Conservation (phyloP, 2,113 vertebrate species). For the Poeciliopsis occidentalis region DNA sequence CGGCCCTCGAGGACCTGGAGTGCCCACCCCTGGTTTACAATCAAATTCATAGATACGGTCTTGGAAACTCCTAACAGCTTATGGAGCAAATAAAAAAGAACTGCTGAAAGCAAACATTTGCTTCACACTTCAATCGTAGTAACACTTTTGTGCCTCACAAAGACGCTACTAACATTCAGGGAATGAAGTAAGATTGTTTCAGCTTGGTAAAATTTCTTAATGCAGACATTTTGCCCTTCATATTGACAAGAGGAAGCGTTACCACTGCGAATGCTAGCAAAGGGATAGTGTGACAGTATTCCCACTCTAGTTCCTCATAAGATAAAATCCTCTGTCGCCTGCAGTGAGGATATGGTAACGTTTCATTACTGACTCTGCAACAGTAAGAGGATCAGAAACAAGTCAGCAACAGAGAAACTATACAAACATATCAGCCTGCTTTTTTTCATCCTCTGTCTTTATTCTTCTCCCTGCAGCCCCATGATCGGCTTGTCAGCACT, state of each 20-base stretch:
- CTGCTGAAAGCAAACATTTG: constrained; percentile 57
- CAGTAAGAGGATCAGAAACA: constrained; percentile 21
- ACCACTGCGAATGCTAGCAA: neutral
- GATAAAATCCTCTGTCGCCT: constrained; percentile 22
- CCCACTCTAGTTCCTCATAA: constrained; percentile 17
- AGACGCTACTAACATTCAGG: neutral
- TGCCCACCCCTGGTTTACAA: too few species aligned
- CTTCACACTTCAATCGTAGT: constrained; percentile 18
- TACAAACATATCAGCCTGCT: constrained; percentile 26
- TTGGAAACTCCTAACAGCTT: constrained; percentile 19
- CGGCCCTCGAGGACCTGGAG: too few species aligned
- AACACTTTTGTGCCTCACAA: too few species aligned
- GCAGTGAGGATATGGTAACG: constrained; percentile 25
- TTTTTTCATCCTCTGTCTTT: constrained; percentile 22
- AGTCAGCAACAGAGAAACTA: constrained; percentile 45
- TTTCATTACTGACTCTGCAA: constrained; percentile 41
- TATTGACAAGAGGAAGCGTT: neutral
- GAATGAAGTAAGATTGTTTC: neutral
- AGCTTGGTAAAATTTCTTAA: neutral
- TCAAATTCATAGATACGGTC: constrained; percentile 21
- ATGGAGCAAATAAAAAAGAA: constrained; percentile 38
- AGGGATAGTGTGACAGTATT: constrained; percentile 14
- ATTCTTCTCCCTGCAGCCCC: constrained; percentile 55
- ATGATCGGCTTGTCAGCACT: constrained; percentile 71
- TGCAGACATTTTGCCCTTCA: neutral